Evolutionary conservation across 2,888 invertebrate genomes (phyloP).

Genomic region (Polyommatus iphigenia): DNA sequence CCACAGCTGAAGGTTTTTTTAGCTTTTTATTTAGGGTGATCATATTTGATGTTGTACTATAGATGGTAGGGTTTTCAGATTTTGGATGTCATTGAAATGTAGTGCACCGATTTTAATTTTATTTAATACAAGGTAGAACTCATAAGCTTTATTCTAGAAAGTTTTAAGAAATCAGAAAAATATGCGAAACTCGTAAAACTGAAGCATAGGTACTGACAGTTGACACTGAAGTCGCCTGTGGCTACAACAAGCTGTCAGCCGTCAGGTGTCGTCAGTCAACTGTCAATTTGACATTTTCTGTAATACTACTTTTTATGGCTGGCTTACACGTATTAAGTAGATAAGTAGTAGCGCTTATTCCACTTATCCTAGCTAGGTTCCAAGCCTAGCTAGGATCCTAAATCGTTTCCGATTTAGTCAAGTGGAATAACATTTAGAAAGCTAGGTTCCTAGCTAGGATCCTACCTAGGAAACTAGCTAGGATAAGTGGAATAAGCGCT

Average conservation of each 20-base stretch:
- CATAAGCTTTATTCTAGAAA: not conserved
- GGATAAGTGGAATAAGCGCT: too few relatives aligned
- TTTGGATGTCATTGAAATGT: not conserved
- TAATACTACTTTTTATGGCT: too few relatives aligned
- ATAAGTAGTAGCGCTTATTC: too few relatives aligned
- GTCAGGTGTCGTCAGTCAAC: not conserved
- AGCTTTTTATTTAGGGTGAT: conserved; percentile 87
- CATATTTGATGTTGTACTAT: conserved; percentile 66
- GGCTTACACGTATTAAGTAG: too few relatives aligned
- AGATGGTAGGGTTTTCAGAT: not conserved
- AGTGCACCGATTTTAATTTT: not conserved
- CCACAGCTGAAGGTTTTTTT: conserved; percentile 80
- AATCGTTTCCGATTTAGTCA: too few relatives aligned
- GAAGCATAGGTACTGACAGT: not conserved
- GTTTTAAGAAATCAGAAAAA: not conserved
- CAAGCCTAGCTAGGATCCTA: too few relatives aligned
- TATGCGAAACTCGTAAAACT: not conserved
- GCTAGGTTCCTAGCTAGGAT: too few relatives aligned
- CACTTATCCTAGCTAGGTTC: too few relatives aligned
- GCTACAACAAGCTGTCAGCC: not conserved
- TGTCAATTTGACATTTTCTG: too few relatives aligned
- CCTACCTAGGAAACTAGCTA: too few relatives aligned
- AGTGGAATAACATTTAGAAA: too few relatives aligned
- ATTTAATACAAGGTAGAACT: not conserved
- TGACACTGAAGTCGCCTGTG: not conserved